These are phyloP conservation scores for Himalopsyche phryganea DNA, from an alignment of 1,140 invertebrate species.

Conservation along the genomic window DNA sequence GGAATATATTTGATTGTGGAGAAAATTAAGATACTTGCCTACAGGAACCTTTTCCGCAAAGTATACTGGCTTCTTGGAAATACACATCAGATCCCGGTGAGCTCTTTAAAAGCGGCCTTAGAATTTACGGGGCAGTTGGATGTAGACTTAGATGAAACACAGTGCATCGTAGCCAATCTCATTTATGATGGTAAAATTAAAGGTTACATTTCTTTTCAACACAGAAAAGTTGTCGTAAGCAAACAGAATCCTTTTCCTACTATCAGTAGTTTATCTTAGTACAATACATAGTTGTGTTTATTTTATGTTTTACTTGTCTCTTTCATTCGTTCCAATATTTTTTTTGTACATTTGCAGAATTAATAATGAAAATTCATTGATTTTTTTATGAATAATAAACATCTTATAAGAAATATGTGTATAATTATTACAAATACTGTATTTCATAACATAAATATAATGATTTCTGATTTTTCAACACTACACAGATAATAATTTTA, in stretches of 20 bases:
- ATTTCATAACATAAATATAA: constrained; percentile 31
- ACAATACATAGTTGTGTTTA: background rate
- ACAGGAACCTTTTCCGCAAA: constrained; percentile 95
- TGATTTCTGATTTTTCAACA: constrained; percentile 31
- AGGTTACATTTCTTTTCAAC: constrained; percentile 96
- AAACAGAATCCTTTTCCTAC: constrained; percentile 95
- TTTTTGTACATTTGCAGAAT: constrained; percentile 11
- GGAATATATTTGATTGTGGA: constrained; percentile 97
- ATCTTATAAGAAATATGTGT: constrained; percentile 28
- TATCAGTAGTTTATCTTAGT: constrained; percentile 55
- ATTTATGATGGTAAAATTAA: constrained; percentile 94
- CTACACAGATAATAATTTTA: constrained; percentile 26
- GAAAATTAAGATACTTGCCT: constrained; percentile 92
- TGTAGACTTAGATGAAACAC: constrained; percentile 88
- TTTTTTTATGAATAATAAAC: constrained; percentile 27
- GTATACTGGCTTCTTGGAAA: constrained; percentile 78
- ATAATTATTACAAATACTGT: constrained; percentile 32
- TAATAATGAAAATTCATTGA: constrained; percentile 4
- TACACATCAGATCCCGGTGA: constrained; percentile 88
- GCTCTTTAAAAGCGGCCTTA: constrained; percentile 76
- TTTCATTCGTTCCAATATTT: constrained; percentile 1
- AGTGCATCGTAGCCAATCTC: constrained; percentile 94
- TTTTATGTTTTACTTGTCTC: constrained; percentile 7
- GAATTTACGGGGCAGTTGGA: constrained; percentile 78
- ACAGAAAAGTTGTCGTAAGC: constrained; percentile 95